These are phyloP conservation scores for Nixonia krombeini DNA, from an alignment of 1,140 invertebrate genomes.

Conservation along the genomic window DNA sequence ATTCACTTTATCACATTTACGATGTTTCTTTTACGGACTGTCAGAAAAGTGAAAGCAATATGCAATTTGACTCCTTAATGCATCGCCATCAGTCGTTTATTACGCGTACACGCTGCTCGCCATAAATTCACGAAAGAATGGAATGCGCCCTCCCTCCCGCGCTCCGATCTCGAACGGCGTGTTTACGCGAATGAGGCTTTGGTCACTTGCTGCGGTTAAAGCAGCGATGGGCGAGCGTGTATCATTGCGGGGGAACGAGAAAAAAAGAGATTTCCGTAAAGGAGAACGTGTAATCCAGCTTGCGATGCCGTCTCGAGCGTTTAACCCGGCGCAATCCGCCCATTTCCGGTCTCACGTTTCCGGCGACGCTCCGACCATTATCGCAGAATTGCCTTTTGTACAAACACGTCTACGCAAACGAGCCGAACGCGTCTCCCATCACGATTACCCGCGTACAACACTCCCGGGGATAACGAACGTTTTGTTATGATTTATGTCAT, in stretches of 20 bases:
- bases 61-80: constrained; percentile 30
- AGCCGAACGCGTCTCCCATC: constrained; percentile 30
- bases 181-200: constrained; percentile 1
- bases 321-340: constrained; percentile 32
- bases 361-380: constrained; percentile 26
- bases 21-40: constrained; percentile 27
- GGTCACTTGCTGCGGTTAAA: too few species aligned
- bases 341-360: constrained; percentile 46
- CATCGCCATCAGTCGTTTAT: too few species aligned
- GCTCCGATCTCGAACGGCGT: too few species aligned
- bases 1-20: constrained; percentile 32
- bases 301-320: constrained; percentile 39
- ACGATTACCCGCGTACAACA: constrained; percentile 34
- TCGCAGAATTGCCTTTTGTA: constrained; percentile 14
- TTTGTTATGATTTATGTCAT: constrained; percentile 45
- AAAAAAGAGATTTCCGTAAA: constrained; percentile 35
- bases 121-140: too few species aligned
- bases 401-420: constrained; percentile 29
- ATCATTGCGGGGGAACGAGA: constrained; percentile 25
- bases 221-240: background rate
- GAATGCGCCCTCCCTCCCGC: too few species aligned
- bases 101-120: too few species aligned
- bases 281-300: constrained; percentile 41
- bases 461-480: constrained; percentile 30
- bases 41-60: too few species aligned